A percentile compares a stretch with the other conserved stretches of the same genome.
Conservation (phyloP, 2,888 invertebrate genomes). For the Epiblema foenella region DNA sequence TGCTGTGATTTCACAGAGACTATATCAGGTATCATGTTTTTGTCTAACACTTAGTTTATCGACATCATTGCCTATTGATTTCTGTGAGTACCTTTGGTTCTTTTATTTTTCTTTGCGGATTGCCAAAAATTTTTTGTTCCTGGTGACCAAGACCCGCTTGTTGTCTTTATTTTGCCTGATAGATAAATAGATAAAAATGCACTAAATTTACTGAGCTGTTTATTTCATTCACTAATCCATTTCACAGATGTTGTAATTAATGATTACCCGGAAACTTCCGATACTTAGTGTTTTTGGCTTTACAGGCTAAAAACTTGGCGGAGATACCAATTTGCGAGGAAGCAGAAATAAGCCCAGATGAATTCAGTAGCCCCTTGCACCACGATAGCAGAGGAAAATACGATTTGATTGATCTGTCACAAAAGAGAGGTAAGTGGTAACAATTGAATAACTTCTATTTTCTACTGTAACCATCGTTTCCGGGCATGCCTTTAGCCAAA, state of each 20-base stretch:
- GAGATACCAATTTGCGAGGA: conserved; percentile 88
- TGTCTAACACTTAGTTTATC: conserved; percentile 58
- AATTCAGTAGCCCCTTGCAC: conserved; percentile 82
- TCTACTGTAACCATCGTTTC: too few species aligned
- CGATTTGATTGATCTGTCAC: conserved; percentile 83
- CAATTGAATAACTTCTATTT: too few species aligned
- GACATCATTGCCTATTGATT: conserved; percentile 74
- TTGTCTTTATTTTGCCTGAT: conserved; percentile 44
- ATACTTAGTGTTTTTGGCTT: not conserved
- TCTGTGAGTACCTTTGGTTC: conserved; percentile 80
- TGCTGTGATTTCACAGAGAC: conserved; percentile 84
- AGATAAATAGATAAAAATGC: conserved; percentile 43
- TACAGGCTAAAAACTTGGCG: conserved; percentile 84
- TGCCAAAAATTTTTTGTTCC: conserved; percentile 17
- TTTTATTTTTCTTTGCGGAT: conserved; percentile 57
- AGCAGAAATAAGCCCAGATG: conserved; percentile 86
- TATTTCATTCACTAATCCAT: conserved; percentile 40
- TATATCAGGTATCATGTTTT: conserved; percentile 82
- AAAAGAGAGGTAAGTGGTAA: conserved; percentile 82
- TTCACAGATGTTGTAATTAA: conserved; percentile 13
- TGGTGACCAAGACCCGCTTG: conserved; percentile 41
- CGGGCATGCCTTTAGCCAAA: too few species aligned
- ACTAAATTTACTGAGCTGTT: conserved; percentile 40
- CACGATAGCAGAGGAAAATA: conserved; percentile 74
- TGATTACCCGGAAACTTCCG: not conserved